Base-by-base conservation (phyloP, 2,888 invertebrate genomes). In the Eristalis arbustorum region DNA sequence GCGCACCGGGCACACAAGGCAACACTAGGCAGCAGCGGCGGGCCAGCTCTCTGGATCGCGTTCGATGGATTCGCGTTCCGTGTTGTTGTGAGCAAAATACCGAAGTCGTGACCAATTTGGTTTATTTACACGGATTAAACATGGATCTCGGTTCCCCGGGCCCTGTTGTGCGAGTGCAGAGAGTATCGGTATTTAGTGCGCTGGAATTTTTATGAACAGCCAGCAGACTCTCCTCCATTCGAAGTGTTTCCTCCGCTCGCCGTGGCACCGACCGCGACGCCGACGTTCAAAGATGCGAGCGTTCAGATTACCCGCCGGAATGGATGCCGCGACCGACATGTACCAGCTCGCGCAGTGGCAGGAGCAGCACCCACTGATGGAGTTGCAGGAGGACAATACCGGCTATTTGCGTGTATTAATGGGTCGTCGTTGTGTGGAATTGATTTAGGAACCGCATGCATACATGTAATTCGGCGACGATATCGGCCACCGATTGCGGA, bases 81-180 rank as follows among this genome's bases (percentile, higher is more conserved):
- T 87, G 87, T 87, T 77, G 78, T 83, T 79, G 34, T 57, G 34
- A 72, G 72, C 62, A 73, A 88, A 91, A 92, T 91, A 91, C 90
- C 88, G 90, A 91, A 92, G 91, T 92, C 92, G 92, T 92, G 92
- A 92, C 92, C 92, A 92, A 92, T 92, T 92, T 92, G 91, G 92
- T 91, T 92, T 92, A 92, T 92, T 92, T 92, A 92, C 91, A 91
- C 91, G 91, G 91, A 90, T 89, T 90, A 90, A 90, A 91, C 91
- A 92, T 92, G 92, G 91, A 91, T 90, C 90, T 90, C 62, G 74
- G 78, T 87, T 74, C 85, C 73, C 66, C 63, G 82, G 82, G 82
- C 78, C 71, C 62, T 73, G 49, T 49, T 18, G 85, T 77, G 74
- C 85, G 78, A 83, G 75, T 72, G 74, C 78, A 83, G 78, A 49